Base-by-base conservation (phyloP, 2,113 vertebrate genomes). In the Uropsilus gracilis region DNA sequence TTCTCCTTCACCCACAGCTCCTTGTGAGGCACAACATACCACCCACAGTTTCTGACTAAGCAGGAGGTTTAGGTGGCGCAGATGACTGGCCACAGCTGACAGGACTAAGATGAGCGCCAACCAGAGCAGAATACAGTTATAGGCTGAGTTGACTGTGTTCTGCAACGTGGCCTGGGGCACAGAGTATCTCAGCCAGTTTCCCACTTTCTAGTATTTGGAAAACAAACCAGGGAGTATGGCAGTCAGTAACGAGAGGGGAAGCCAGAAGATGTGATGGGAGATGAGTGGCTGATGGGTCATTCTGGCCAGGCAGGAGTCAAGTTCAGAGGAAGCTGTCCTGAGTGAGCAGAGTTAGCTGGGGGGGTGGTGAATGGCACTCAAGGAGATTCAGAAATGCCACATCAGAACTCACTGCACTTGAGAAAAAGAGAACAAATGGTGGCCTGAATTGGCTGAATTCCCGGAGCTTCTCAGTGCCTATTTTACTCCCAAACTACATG, bases 321-420 rank as follows among this genome's bases (percentile, higher is more conserved):
- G n/a, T 16, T 42, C 46, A 57, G 57, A 59, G 66, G 20, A 14
- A 57, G 34, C 17, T 24, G 11, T 46, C 8, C 20, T 16, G 28
- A 13, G 53, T 42, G 75, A 76, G 44, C 55, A 30, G 48, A 48
- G 44, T 46, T 0, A 22, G 5, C 57, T 37, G 34, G 55, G 46
- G 55, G 42, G 44, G 9, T 22, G 16, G 28, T 5, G 13, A 4
- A 11, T 2, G n/a, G 28, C 17, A 10, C n/a, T 75, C n/a, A 8
- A 59, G 83, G n/a, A 50, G 16, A 24, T 11, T 32, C 8, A 17
- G 69, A 14, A 32, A 71, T 6, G 5, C n/a, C 18, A 24, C 44
- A 12, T 7, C 24, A 14, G 59, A 81, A 11, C 50, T 6, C 3
- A 5, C 3, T 0, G 18, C 6, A 68, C 71, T 32, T 0, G 2